Conservation (phyloP, 2,888 invertebrate species). For the Lithophane semibrunnea region DNA sequence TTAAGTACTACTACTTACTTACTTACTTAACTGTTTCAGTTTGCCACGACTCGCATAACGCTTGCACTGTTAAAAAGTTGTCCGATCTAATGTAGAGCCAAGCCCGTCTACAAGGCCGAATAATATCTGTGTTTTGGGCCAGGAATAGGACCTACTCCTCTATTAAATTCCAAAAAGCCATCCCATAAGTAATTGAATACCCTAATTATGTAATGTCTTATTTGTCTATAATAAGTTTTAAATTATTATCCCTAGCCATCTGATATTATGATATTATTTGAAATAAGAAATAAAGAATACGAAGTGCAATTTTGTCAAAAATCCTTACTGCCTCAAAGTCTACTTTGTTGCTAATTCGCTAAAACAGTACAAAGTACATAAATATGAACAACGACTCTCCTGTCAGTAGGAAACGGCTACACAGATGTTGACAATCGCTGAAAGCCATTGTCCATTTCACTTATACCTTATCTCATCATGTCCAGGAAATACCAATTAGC, state of each 20-base stretch:
- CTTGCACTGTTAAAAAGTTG: no score
- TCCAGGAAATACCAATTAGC: not conserved
- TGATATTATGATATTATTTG: not conserved
- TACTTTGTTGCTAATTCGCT: not conserved
- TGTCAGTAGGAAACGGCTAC: not conserved
- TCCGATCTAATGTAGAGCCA: no score
- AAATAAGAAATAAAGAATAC: not conserved
- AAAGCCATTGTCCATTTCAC: not conserved
- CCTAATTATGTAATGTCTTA: no score
- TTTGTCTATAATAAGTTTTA: no score
- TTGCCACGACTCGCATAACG: no score
- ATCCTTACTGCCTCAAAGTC: not conserved
- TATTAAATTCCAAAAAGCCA: not conserved
- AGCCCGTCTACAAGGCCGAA: no score
- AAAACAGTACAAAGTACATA: not conserved
- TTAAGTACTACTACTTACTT: no score
- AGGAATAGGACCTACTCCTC: no score
- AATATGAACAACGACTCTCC: not conserved
- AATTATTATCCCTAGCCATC: not conserved
- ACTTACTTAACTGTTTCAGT: no score
- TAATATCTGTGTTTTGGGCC: no score
- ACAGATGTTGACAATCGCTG: not conserved
- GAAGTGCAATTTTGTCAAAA: not conserved
- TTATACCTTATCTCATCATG: not conserved
- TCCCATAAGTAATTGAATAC: not conserved